Percentiles rank a stretch among this genome's conserved stretches.
phyloP scores from a whole-genome alignment of 2,797 vertebrate genomes.

The Percopsis omiscomaycus region DNA sequence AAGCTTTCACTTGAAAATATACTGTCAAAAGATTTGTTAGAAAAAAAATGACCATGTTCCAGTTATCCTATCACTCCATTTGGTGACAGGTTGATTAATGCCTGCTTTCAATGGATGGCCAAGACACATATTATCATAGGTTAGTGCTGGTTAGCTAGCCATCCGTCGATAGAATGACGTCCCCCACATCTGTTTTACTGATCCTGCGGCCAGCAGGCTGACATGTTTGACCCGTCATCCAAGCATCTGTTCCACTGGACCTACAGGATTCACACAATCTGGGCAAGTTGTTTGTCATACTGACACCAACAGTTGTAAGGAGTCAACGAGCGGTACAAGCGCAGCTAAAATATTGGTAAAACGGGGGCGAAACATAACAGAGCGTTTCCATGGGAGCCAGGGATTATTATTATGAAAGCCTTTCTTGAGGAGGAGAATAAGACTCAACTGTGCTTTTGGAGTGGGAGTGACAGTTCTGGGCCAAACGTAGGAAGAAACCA shows the following conservation, averaged over 20 bases:
- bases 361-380: constrained; percentile 45
- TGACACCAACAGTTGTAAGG: constrained; percentile 20
- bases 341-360: constrained; percentile 7
- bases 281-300: constrained; percentile 32
- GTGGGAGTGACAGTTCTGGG: constrained; percentile 67
- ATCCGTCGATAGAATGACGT: constrained; percentile 15
- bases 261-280: constrained; percentile 22
- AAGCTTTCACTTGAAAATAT: background rate
- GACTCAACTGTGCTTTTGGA: constrained; percentile 53
- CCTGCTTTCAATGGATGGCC: constrained; percentile 42
- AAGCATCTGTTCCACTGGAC: constrained; percentile 40
- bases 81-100: constrained; percentile 44
- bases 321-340: constrained; percentile 21
- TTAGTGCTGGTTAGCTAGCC: constrained; percentile 29
- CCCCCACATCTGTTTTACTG: constrained; percentile 50
- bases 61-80: constrained; percentile 15
- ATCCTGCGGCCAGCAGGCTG: constrained; percentile 30
- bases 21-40: constrained; percentile 12
- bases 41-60: constrained; percentile 15
- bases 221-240: constrained; percentile 40
- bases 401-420: constrained; percentile 63
- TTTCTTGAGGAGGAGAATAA: constrained; percentile 55
- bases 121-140: constrained; percentile 22
- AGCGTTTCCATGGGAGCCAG: constrained; percentile 39
- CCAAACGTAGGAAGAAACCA: constrained; percentile 60